These are phyloP conservation scores for Talpa occidentalis DNA, from an alignment of 2,113 vertebrate species.

Conservation along the genomic window DNA sequence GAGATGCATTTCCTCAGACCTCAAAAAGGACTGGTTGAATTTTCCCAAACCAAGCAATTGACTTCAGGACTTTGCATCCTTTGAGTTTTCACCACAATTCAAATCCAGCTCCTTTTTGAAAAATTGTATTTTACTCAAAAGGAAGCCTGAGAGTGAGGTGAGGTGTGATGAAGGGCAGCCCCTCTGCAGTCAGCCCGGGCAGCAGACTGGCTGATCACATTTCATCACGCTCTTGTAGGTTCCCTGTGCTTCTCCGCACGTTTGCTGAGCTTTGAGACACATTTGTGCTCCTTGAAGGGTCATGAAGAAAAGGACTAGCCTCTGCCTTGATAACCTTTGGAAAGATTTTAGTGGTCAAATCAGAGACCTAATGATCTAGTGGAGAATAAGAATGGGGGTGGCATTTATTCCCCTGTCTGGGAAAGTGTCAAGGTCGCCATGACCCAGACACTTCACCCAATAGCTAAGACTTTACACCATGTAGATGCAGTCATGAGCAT, in stretches of 20 bases:
- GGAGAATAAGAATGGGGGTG: not conserved
- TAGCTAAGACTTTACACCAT: not conserved
- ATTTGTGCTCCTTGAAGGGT: not conserved
- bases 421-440: not conserved
- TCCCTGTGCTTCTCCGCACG: not conserved
- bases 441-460: not conserved
- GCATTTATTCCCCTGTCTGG: not conserved
- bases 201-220: not conserved
- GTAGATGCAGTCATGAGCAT: not conserved
- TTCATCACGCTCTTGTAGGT: not conserved
- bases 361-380: not conserved
- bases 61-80: not conserved
- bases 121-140: not conserved
- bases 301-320: slow-evolving; percentile 22
- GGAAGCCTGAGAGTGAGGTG: not conserved
- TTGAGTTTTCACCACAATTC: not conserved
- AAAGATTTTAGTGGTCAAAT: slow-evolving; percentile 23
- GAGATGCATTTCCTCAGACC: not conserved
- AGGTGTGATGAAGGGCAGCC: not conserved
- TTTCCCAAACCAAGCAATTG: not conserved
- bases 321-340: slow-evolving; percentile 24
- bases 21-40: not conserved
- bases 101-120: not conserved
- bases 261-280: slow-evolving; percentile 14
- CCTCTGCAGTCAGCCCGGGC: not conserved